These are phyloP conservation scores for Eupithecia inturbata DNA, from an alignment of 2,888 invertebrate genomes.

Conservation along the genomic window DNA sequence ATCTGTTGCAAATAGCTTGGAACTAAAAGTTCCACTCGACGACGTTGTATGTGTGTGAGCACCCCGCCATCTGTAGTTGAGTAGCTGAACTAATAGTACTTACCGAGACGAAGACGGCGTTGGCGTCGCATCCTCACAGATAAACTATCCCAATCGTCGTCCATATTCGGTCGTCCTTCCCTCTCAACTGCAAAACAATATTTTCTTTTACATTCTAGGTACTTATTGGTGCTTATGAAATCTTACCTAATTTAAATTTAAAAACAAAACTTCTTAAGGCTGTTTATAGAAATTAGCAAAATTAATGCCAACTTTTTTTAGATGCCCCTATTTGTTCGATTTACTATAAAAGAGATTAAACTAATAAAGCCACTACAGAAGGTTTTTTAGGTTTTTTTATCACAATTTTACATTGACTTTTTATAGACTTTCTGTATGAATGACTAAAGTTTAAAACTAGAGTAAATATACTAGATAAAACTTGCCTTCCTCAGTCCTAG, in stretches of 20 bases:
- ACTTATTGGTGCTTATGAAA: neutral
- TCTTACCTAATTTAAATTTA: too few species aligned
- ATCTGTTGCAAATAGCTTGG: slow-evolving; percentile 17
- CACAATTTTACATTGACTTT: neutral
- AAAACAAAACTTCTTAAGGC: too few species aligned
- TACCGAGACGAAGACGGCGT: slow-evolving; percentile 81
- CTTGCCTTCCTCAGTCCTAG: slow-evolving; percentile 90
- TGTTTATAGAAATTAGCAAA: too few species aligned
- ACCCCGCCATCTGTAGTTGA: slow-evolving; percentile 38
- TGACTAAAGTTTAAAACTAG: neutral
- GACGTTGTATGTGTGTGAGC: neutral
- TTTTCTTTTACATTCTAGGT: neutral
- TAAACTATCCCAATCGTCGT: slow-evolving; percentile 92
- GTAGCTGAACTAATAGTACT: slow-evolving; percentile 53
- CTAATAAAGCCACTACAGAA: too few species aligned
- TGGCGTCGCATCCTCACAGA: slow-evolving; percentile 89
- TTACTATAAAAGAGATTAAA: too few species aligned
- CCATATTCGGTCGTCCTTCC: slow-evolving; percentile 86
- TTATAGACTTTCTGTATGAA: neutral
- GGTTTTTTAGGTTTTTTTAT: neutral
- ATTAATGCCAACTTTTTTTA: too few species aligned
- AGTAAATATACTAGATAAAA: neutral
- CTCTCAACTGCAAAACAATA: slow-evolving; percentile 66
- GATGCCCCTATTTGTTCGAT: too few species aligned
- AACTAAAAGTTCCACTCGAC: slow-evolving; percentile 19